Evolutionary conservation across 2,113 vertebrate genomes (phyloP).

Genomic region (Alces alces): DNA sequence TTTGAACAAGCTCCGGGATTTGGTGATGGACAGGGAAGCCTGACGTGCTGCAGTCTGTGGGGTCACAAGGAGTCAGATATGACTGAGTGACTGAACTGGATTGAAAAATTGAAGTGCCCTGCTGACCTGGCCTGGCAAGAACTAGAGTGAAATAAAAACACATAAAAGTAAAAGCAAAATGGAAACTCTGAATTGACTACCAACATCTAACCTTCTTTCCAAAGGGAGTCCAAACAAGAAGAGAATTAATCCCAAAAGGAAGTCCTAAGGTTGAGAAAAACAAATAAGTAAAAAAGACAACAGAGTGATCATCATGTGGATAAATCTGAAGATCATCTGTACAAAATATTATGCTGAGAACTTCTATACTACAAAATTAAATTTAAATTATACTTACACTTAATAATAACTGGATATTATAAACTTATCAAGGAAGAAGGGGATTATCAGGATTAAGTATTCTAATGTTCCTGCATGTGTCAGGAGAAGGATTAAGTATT

Average conservation of each 20-base stretch:
- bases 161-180: background rate
- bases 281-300: background rate
- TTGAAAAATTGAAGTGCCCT: background rate
- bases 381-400: background rate
- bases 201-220: background rate
- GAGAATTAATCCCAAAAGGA: background rate
- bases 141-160: background rate
- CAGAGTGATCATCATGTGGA: background rate
- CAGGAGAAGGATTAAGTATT: background rate
- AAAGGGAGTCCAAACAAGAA: background rate
- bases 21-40: background rate
- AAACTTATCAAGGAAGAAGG: background rate
- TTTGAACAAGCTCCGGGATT: background rate
- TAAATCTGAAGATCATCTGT: background rate
- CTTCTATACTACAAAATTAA: background rate
- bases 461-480: background rate
- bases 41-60: accelerated
- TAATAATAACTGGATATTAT: background rate
- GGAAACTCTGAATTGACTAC: background rate
- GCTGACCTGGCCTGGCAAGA: background rate
- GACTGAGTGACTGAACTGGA: background rate
- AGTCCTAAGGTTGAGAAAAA: background rate
- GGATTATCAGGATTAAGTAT: background rate
- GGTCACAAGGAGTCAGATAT: accelerated
- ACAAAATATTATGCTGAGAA: background rate